Percentiles rank a stretch among this genome's conserved stretches.
These are phyloP conservation scores for Pongo abelii DNA, from an alignment of 2,113 vertebrate species.

Conservation along the genomic window DNA sequence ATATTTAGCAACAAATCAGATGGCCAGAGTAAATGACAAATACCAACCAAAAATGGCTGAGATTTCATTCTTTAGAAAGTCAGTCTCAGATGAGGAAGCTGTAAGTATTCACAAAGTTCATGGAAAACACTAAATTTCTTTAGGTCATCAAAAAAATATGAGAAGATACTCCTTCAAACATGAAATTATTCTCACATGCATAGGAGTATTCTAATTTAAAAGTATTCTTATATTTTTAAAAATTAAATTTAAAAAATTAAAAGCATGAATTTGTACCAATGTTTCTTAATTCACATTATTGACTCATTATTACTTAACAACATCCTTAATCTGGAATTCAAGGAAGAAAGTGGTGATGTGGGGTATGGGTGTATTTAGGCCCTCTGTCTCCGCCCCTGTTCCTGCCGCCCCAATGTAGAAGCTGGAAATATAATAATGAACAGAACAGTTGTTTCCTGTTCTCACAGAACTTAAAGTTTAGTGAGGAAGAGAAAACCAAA, in stretches of 20 bases:
- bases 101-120: background rate
- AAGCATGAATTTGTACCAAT: background rate
- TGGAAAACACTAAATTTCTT: constrained; percentile 9
- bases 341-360: background rate
- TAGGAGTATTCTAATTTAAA: background rate
- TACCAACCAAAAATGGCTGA: constrained; percentile 13
- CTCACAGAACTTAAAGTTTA: background rate
- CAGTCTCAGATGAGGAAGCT: constrained; percentile 8
- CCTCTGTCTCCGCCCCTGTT: background rate
- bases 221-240: background rate
- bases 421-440: background rate
- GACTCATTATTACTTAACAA: background rate
- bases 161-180: background rate
- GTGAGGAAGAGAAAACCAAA: constrained; percentile 45
- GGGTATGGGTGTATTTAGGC: background rate
- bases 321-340: background rate
- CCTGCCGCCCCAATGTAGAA: background rate
- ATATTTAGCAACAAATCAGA: constrained; percentile 60
- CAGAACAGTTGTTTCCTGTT: background rate
- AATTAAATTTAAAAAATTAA: background rate
- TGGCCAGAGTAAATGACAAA: background rate
- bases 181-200: background rate
- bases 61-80: constrained; percentile 24
- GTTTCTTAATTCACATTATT: background rate
- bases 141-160: background rate